These are phyloP conservation scores for Poeciliopsis turneri DNA, from an alignment of 2,797 vertebrate species.

Conservation along the genomic window DNA sequence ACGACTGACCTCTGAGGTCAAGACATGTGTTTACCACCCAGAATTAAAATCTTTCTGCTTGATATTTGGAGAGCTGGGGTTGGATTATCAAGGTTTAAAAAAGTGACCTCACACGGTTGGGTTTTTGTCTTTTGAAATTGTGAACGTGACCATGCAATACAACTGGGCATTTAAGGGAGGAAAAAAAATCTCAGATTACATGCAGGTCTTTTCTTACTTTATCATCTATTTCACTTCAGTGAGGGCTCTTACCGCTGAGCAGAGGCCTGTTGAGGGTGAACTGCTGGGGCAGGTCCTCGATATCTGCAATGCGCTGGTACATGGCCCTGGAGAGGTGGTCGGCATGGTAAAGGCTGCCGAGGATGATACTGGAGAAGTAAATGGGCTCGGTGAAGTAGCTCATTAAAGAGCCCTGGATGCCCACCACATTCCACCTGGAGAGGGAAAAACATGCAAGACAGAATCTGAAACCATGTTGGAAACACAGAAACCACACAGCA, in stretches of 20 bases:
- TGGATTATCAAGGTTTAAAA: constrained; percentile 26
- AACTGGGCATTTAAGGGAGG: not conserved
- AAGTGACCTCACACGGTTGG: not conserved
- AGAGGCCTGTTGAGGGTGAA: constrained; percentile 91
- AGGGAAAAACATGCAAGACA: not conserved
- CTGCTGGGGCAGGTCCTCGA: constrained; percentile 86
- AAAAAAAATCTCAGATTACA: not conserved
- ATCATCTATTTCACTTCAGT: not conserved
- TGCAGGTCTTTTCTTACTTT: not conserved
- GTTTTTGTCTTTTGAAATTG: constrained; percentile 9
- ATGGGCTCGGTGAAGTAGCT: constrained; percentile 93
- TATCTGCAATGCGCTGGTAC: constrained; percentile 91
- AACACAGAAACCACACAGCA: not conserved
- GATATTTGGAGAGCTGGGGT: constrained; percentile 49
- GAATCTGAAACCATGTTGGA: not conserved
- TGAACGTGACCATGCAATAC: not conserved
- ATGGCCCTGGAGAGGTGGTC: constrained; percentile 94
- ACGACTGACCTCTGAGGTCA: constrained; percentile 16
- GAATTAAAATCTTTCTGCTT: constrained; percentile 26
- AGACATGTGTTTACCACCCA: constrained; percentile 39
- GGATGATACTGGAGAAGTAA: constrained; percentile 95
- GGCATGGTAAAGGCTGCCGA: constrained; percentile 95
- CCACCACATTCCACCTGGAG: constrained; percentile 92
- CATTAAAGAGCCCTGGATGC: constrained; percentile 93
- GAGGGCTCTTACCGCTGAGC: constrained; percentile 87